Base-by-base conservation (phyloP, 2,797 vertebrate genomes). In the Myotis planiceps region DNA sequence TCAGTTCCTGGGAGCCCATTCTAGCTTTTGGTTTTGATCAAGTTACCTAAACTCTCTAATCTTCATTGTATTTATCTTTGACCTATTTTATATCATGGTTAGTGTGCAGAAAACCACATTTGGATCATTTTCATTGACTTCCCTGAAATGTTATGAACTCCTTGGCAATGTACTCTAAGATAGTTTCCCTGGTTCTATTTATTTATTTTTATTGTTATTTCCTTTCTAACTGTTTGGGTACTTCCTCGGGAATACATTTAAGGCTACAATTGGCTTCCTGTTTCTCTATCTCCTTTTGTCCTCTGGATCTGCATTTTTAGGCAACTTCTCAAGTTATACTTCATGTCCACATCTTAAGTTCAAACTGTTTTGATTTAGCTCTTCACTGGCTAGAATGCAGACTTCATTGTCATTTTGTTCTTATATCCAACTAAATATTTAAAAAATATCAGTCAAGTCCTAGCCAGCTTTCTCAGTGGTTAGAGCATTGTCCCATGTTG, bases 11-110 rank as follows among this genome's bases (percentile, higher is more conserved):
- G 72, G 37, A 85, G 34, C 25, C 63, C 10, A 14, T 75, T 68
- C 65, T 75, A 85, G 34, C 10, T 78, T 49, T 76, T 72, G 76
- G 60, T 42, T 95, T 95, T 81, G 34, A 78, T 74, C 69, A 88
- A 86, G 79, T 47, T 81, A 90, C 34, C 51, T 78, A 78, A 95
- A 89, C 37, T 65, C 82, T 80, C 60, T 79, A 87, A 75, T 84
- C 81, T 65, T 95, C 19, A 8, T 92, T 91, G 92, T 78, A 55
- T 93, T 96, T 90, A 92, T 81, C 55, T 97, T 90, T 96, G 82
- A 42, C 72, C 51, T 39, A 51, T 81, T 97, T 88, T 69, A 27
- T 47, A 32, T 23, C 45, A 47, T 34, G 47, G 68, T 47, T 79
- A 89, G 65, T 47, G 55, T 79, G 39, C 85, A 13, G 34, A 92